A percentile compares a stretch with the other conserved stretches of the same genome.
These are phyloP conservation scores for Acromyrmex heyeri DNA, from an alignment of 1,140 invertebrate genomes.

Conservation along the genomic window DNA sequence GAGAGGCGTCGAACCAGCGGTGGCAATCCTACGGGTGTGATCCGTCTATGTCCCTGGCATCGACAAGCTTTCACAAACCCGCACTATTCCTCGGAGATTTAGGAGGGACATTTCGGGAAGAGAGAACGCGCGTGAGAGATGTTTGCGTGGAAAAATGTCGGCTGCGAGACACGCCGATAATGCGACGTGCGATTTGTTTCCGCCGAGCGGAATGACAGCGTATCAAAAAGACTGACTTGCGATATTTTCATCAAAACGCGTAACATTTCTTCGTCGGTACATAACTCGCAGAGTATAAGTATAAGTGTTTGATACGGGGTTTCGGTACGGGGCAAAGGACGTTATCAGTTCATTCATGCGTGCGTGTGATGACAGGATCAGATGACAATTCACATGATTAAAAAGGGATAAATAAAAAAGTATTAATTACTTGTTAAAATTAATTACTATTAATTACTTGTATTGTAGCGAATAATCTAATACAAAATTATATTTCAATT, in stretches of 20 bases:
- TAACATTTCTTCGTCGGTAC: constrained; percentile 33
- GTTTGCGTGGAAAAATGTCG: constrained; percentile 47
- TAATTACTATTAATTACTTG: not conserved
- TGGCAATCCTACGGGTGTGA: constrained; percentile 69
- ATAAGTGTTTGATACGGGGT: not conserved
- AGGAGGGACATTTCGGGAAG: constrained; percentile 62
- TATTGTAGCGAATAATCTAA: constrained; percentile 23
- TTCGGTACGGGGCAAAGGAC: not conserved
- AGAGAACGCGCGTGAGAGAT: constrained; percentile 38
- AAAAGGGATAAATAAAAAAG: not conserved
- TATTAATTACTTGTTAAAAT: not conserved
- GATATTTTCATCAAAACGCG: constrained; percentile 57
- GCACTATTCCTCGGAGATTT: constrained; percentile 66
- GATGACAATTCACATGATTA: not conserved
- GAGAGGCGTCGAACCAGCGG: constrained; percentile 62
- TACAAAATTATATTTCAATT: not conserved
- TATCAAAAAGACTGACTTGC: constrained; percentile 58
- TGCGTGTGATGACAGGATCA: not conserved
- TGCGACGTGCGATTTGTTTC: constrained; percentile 62
- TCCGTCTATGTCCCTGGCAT: constrained; percentile 70
- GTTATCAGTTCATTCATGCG: not conserved
- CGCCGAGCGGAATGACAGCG: constrained; percentile 53
- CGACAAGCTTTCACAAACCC: constrained; percentile 69
- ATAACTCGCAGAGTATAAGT: not conserved
- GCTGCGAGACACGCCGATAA: constrained; percentile 33